A percentile compares a stretch with the other conserved stretches of the same genome.
These are phyloP conservation scores for Sebastes cheni DNA, from an alignment of 2,797 vertebrate species.

Conservation along the genomic window DNA sequence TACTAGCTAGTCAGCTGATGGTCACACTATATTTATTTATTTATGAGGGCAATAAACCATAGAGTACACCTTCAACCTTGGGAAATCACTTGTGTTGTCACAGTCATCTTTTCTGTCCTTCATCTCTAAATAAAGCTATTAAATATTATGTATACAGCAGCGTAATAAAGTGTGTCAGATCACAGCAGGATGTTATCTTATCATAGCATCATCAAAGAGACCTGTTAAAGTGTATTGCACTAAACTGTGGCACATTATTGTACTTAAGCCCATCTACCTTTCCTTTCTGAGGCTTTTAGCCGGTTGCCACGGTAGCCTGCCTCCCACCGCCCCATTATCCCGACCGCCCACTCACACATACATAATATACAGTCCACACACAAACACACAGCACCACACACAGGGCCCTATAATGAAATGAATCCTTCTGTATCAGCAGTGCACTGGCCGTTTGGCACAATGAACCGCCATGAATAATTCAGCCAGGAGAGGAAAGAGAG, in stretches of 20 bases:
- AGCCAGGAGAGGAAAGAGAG: constrained; percentile 51
- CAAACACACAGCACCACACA: constrained; percentile 35
- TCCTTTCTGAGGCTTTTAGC: constrained; percentile 20
- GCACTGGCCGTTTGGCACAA: constrained; percentile 72
- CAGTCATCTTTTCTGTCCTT: neutral
- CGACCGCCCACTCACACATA: constrained; percentile 35
- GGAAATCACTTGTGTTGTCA: neutral
- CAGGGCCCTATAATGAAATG: constrained; percentile 63
- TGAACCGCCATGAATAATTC: constrained; percentile 77
- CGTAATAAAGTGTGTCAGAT: neutral
- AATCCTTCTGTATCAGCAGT: constrained; percentile 70
- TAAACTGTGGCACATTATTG: neutral
- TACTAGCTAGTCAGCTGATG: neutral
- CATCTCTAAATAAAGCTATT: neutral
- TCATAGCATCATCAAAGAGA: neutral
- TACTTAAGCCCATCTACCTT: constrained; percentile 4
- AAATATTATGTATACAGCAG: neutral
- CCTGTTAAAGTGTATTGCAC: neutral
- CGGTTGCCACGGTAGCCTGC: constrained; percentile 9
- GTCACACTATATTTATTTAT: neutral
- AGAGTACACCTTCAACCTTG: neutral
- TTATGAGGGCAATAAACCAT: neutral
- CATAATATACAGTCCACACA: constrained; percentile 18
- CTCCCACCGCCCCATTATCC: constrained; percentile 36
- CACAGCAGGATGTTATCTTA: neutral